Evolutionary conservation across 2,888 invertebrate species (phyloP).

Genomic region (Choreutis nemorana): DNA sequence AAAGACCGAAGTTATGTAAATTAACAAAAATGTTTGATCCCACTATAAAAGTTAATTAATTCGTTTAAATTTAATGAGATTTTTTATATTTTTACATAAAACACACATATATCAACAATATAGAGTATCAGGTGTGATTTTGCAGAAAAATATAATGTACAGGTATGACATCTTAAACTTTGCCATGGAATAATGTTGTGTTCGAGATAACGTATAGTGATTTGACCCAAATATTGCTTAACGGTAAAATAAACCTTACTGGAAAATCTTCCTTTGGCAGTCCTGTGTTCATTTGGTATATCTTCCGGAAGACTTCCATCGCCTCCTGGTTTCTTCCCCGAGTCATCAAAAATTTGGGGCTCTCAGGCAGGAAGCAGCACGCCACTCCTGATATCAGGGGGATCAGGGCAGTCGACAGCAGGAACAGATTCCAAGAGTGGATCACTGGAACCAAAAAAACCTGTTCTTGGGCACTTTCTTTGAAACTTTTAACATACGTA

Average conservation of each 20-base stretch:
- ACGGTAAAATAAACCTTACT: constrained; percentile 75
- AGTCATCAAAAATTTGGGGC: constrained; percentile 80
- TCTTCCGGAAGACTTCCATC: constrained; percentile 66
- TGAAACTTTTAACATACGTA: too few species aligned
- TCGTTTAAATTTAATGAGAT: too few species aligned
- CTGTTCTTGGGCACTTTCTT: too few species aligned
- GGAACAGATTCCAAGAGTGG: constrained; percentile 70
- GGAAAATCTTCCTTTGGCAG: constrained; percentile 69
- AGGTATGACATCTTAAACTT: too few species aligned
- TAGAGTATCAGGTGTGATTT: too few species aligned
- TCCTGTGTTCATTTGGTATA: constrained; percentile 73
- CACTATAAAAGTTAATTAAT: too few species aligned
- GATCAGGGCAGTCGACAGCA: constrained; percentile 68
- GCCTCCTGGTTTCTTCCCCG: constrained; percentile 73
- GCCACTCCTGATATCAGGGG: constrained; percentile 71
- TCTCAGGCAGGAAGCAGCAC: constrained; percentile 73
- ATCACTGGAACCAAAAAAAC: constrained; percentile 41
- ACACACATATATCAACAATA: too few species aligned
- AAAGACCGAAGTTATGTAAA: too few species aligned
- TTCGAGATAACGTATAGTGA: background rate
- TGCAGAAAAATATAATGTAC: too few species aligned
- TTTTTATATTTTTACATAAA: too few species aligned
- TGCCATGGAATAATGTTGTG: too few species aligned
- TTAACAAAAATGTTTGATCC: too few species aligned
- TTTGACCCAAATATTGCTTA: constrained; percentile 18